Conservation (phyloP, 2,888 invertebrate species). For the Harpagoxenus sublaevis region DNA sequence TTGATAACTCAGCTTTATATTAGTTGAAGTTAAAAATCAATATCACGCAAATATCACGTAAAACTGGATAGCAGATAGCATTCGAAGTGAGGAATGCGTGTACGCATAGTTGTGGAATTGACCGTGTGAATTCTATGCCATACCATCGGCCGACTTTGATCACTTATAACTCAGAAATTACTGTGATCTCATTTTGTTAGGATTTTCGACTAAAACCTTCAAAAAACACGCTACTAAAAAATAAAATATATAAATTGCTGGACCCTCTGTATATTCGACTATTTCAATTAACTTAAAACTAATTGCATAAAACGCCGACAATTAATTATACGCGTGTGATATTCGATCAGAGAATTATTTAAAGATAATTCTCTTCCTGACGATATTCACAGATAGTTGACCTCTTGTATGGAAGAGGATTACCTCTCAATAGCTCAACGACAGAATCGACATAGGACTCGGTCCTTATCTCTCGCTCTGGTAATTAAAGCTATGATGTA, state of each 20-base stretch:
- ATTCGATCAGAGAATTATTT: background rate
- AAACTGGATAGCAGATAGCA: background rate
- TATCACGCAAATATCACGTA: background rate
- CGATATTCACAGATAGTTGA: constrained; percentile 29
- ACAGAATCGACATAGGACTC: constrained; percentile 54
- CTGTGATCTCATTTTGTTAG: background rate
- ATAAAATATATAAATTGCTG: constrained; percentile 6
- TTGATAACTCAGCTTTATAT: background rate
- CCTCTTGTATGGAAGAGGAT: constrained; percentile 53
- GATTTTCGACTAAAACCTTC: background rate
- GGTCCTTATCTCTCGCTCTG: constrained; percentile 42
- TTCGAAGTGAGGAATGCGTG: background rate
- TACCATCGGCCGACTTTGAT: too few relatives aligned
- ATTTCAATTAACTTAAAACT: background rate
- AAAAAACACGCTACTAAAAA: background rate
- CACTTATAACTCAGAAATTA: background rate
- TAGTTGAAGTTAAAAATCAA: constrained; percentile 4
- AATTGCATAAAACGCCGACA: constrained; percentile 11
- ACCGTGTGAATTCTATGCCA: background rate
- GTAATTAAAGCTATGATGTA: constrained; percentile 66
- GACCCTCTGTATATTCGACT: background rate
- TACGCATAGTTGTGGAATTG: background rate
- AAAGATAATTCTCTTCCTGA: constrained; percentile 48
- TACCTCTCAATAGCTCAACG: constrained; percentile 54
- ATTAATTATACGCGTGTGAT: constrained; percentile 1